These are phyloP conservation scores for Garrulus glandarius DNA, from an alignment of 2,797 vertebrate species.

Conservation along the genomic window DNA sequence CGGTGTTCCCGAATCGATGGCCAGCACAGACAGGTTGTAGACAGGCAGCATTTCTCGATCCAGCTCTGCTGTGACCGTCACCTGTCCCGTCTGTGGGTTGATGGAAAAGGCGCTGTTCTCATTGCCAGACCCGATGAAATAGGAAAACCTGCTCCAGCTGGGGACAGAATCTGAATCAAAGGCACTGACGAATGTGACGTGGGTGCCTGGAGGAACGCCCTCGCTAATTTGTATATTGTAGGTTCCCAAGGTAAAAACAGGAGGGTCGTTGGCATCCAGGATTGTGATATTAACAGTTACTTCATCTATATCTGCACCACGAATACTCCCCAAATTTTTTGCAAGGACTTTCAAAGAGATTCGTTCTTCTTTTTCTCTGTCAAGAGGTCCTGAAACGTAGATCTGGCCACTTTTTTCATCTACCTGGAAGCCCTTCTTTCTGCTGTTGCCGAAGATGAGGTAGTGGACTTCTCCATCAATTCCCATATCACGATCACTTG, in stretches of 20 bases:
- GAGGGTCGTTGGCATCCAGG: conserved; percentile 96
- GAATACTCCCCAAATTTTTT: conserved; percentile 93
- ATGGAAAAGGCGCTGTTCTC: conserved; percentile 89
- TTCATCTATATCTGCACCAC: conserved; percentile 93
- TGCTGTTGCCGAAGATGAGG: conserved; percentile 92
- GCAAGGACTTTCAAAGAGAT: conserved; percentile 92
- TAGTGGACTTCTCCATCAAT: conserved; percentile 93
- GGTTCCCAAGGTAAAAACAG: conserved; percentile 87
- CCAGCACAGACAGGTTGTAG: conserved; percentile 90
- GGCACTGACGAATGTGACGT: conserved; percentile 94
- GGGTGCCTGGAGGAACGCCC: conserved; percentile 87
- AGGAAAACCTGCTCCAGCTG: conserved; percentile 97
- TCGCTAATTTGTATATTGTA: conserved; percentile 92
- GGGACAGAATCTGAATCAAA: conserved; percentile 96
- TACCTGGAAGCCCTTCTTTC: conserved; percentile 92
- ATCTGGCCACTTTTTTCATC: conserved; percentile 89
- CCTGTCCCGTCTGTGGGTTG: conserved; percentile 92
- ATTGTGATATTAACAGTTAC: conserved; percentile 93
- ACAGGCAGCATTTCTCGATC: conserved; percentile 89
- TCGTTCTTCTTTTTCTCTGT: conserved; percentile 94
- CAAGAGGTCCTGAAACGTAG: conserved; percentile 88
- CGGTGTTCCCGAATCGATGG: conserved; percentile 89
- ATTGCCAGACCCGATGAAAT: conserved; percentile 86
- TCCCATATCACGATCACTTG: conserved; percentile 95
- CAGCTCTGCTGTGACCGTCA: conserved; percentile 89